These are phyloP conservation scores for Scophthalmus maximus DNA, from an alignment of 2,113 vertebrate species.

Conservation along the genomic window DNA sequence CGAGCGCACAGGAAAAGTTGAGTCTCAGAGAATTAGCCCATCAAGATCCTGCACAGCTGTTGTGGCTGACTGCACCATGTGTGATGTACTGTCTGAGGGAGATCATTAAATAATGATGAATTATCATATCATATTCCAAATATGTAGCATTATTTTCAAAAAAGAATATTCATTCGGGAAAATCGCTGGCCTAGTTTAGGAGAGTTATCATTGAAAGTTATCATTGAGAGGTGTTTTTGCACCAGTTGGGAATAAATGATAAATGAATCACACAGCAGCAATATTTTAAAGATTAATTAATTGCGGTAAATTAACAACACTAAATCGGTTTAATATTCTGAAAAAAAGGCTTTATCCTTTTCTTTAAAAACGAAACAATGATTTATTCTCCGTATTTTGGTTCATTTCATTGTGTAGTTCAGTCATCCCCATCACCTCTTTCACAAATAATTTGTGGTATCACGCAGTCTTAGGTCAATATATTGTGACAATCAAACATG, in stretches of 20 bases:
- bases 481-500: constrained; percentile 57
- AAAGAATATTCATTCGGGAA: constrained; percentile 63
- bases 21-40: constrained; percentile 32
- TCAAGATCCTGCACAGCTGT: constrained; percentile 69
- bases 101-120: constrained; percentile 81
- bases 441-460: neutral
- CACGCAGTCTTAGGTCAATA: constrained; percentile 41
- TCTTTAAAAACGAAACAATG: neutral
- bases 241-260: constrained; percentile 79
- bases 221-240: constrained; percentile 66
- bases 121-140: constrained; percentile 74
- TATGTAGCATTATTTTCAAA: constrained; percentile 64
- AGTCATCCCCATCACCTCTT: neutral
- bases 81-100: constrained; percentile 64
- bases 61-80: constrained; percentile 62
- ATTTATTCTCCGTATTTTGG: constrained; percentile 7
- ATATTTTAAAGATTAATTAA: constrained; percentile 69
- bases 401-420: neutral
- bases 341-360: constrained; percentile 5
- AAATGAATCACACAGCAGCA: constrained; percentile 69
- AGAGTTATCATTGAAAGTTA: constrained; percentile 57
- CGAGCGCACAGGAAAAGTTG: neutral
- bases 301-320: constrained; percentile 51
- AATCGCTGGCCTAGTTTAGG: constrained; percentile 76
- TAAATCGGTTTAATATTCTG: constrained; percentile 45